Percentiles rank a stretch among this genome's conserved stretches.
Evolutionary conservation across 2,113 vertebrate genomes (phyloP).

Genomic region (Neopipo cinnamomea): DNA sequence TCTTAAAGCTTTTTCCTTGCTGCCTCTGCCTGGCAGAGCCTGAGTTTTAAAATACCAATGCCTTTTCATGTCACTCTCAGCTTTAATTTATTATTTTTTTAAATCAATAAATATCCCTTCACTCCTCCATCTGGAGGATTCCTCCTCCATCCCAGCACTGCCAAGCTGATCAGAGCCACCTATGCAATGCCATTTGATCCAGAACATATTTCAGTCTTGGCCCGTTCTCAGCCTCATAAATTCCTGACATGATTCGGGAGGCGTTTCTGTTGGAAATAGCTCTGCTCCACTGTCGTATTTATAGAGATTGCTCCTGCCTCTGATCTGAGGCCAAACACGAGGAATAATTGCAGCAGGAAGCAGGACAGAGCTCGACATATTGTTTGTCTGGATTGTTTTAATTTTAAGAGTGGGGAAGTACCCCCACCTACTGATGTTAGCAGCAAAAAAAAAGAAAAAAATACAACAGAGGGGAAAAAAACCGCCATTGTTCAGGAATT

Average conservation of each 20-base stretch:
- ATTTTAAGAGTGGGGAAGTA: neutral
- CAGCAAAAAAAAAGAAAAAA: neutral
- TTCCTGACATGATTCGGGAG: slow-evolving; percentile 62
- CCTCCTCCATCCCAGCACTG: slow-evolving; percentile 30
- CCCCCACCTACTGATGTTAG: neutral
- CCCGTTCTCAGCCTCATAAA: slow-evolving; percentile 42
- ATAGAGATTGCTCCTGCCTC: slow-evolving; percentile 37
- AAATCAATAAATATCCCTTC: slow-evolving; percentile 47
- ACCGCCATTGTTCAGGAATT: neutral
- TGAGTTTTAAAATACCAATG: slow-evolving; percentile 27
- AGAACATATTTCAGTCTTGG: slow-evolving; percentile 54
- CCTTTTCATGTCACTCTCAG: slow-evolving; percentile 39
- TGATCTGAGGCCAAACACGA: slow-evolving; percentile 56
- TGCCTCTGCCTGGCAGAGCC: neutral
- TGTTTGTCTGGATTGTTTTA: slow-evolving; percentile 44
- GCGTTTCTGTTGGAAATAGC: slow-evolving; percentile 46
- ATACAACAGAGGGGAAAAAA: neutral
- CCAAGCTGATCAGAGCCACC: slow-evolving; percentile 51
- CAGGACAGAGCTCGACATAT: neutral
- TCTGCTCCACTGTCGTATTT: neutral
- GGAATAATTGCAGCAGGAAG: slow-evolving; percentile 46
- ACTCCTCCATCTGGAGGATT: slow-evolving; percentile 43
- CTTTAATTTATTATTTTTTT: slow-evolving; percentile 20
- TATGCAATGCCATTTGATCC: slow-evolving; percentile 42
- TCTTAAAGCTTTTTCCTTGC: slow-evolving; percentile 10